Percentiles rank a stretch among this genome's conserved stretches.
These are phyloP conservation scores for Dipus sagitta DNA, from an alignment of 2,797 vertebrate species.

Conservation along the genomic window DNA sequence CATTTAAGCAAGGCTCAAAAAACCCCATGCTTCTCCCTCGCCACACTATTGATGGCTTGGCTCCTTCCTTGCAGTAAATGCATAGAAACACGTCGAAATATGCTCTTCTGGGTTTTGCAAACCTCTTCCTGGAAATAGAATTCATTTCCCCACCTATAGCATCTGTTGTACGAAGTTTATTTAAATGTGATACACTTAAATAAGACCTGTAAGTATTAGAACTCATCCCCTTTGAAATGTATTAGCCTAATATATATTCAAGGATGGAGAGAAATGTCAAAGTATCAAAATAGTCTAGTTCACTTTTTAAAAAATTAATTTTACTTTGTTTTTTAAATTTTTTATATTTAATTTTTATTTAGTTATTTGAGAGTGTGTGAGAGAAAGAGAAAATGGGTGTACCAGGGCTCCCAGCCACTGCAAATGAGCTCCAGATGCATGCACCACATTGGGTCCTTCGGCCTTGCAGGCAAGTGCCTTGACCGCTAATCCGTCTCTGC, in stretches of 20 bases:
- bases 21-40: slow-evolving; percentile 45
- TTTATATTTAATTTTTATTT: too few species aligned
- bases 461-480: too few species aligned
- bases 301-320: not conserved
- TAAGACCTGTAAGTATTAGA: slow-evolving; percentile 29
- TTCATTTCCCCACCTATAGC: slow-evolving; percentile 41
- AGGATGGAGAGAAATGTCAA: slow-evolving; percentile 19
- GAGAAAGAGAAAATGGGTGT: too few species aligned
- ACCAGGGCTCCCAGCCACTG: too few species aligned
- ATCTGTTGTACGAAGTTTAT: slow-evolving; percentile 42
- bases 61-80: slow-evolving; percentile 59
- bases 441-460: too few species aligned
- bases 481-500: too few species aligned
- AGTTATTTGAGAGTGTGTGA: too few species aligned
- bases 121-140: slow-evolving; percentile 51
- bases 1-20: slow-evolving; percentile 69
- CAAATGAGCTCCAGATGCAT: too few species aligned
- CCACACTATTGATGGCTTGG: slow-evolving; percentile 19
- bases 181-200: slow-evolving; percentile 54
- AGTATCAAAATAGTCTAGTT: slow-evolving; percentile 10
- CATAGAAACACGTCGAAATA: slow-evolving; percentile 65
- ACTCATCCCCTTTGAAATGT: slow-evolving; percentile 50
- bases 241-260: slow-evolving; percentile 37
- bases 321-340: too few species aligned
- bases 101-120: slow-evolving; percentile 64